Percentiles rank a stretch among this genome's conserved stretches.
These are phyloP conservation scores for Symphodus melops DNA, from an alignment of 2,113 vertebrate genomes.

Conservation along the genomic window DNA sequence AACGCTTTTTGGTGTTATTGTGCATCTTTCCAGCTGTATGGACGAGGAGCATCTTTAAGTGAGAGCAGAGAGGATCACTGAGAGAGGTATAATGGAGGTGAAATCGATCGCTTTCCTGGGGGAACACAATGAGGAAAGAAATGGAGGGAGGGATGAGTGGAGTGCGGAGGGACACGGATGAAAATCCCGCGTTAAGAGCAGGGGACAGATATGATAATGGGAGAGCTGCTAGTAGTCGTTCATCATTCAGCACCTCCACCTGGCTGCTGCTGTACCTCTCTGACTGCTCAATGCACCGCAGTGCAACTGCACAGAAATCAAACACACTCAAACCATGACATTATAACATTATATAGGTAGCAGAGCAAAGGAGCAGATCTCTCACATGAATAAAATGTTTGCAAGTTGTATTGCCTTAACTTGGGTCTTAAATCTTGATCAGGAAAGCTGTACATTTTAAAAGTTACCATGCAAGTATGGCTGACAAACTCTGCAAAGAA, in stretches of 20 bases:
- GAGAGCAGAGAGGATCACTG: constrained; percentile 55
- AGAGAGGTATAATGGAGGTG: constrained; percentile 72
- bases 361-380: background rate
- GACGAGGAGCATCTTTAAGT: constrained; percentile 45
- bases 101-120: constrained; percentile 78
- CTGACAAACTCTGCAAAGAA: too few relatives aligned
- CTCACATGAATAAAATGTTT: background rate
- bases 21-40: constrained; percentile 21
- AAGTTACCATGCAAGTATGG: too few relatives aligned
- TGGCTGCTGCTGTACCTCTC: constrained; percentile 53
- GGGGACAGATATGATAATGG: constrained; percentile 83
- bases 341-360: background rate
- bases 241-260: constrained; percentile 79
- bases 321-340: background rate
- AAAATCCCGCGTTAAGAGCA: constrained; percentile 81
- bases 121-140: constrained; percentile 53
- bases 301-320: constrained; percentile 1
- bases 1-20: background rate
- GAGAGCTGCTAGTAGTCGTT: constrained; percentile 66
- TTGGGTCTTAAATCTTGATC: background rate
- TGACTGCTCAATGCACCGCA: background rate
- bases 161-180: constrained; percentile 75
- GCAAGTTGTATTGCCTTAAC: too few relatives aligned
- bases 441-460: background rate
- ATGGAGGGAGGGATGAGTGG: constrained; percentile 40